Evolutionary conservation across 2,888 invertebrate genomes (phyloP).

Genomic region (Polymixis lichenea): DNA sequence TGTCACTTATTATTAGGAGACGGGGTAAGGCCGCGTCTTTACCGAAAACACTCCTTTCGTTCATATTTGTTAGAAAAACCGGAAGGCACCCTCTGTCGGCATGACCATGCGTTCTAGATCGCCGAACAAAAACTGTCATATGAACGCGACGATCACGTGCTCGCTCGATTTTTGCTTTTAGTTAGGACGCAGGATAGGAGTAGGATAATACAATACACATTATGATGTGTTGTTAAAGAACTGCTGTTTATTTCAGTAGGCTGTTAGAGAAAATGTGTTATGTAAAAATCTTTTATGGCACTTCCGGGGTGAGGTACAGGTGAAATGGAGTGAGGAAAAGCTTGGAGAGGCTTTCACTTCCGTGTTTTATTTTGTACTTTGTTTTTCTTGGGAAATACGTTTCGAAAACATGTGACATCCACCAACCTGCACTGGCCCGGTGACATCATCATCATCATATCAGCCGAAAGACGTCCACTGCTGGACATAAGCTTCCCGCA

Average conservation of each 20-base stretch:
- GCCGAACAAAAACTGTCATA: not conserved
- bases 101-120: no score
- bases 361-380: not conserved
- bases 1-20: not conserved
- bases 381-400: not conserved
- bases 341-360: not conserved
- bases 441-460: no score
- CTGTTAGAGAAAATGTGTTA: not conserved
- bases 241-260: not conserved
- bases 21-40: not conserved
- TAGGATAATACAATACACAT: not conserved
- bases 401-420: not conserved
- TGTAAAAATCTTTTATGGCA: slow-evolving; percentile 10
- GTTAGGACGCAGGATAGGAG: not conserved
- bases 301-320: not conserved
- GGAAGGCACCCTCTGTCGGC: no score
- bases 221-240: slow-evolving; percentile 13
- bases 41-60: no score
- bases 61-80: no score
- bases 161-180: not conserved
- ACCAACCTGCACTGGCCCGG: no score
- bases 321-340: not conserved
- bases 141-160: not conserved
- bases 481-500: no score
- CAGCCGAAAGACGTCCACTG: no score